Conservation (phyloP, 2,888 invertebrate species). For the Unio delphinus region DNA sequence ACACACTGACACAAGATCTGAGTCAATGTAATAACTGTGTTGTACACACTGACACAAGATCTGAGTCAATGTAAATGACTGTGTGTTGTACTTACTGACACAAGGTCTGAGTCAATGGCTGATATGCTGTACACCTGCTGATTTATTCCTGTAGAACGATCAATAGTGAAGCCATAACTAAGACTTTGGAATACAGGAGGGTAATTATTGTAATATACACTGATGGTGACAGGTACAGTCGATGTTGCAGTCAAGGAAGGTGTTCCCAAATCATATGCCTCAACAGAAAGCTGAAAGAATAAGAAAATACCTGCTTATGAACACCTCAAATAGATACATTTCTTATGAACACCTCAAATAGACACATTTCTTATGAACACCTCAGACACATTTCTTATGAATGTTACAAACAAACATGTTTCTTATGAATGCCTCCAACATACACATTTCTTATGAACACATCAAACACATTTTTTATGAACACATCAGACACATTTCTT, state of each 20-base stretch:
- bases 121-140: constrained; percentile 25
- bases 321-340: too few species aligned
- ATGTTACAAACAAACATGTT: too few species aligned
- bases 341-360: too few species aligned
- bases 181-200: constrained; percentile 28
- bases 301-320: neutral
- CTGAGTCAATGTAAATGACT: too few species aligned
- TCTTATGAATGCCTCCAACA: neutral
- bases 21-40: too few species aligned
- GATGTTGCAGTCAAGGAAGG: constrained; percentile 27
- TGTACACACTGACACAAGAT: too few species aligned
- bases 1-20: too few species aligned
- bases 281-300: constrained; percentile 45
- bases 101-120: constrained; percentile 29
- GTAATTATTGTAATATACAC: constrained; percentile 27
- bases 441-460: too few species aligned
- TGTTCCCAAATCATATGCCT: constrained; percentile 49
- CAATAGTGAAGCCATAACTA: constrained; percentile 27
- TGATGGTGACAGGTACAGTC: constrained; percentile 26
- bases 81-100: neutral
- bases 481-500: too few species aligned
- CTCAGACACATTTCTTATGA: neutral
- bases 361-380: too few species aligned
- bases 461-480: too few species aligned
- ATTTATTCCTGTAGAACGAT: constrained; percentile 5